These are phyloP conservation scores for Amblyopsis hoosieri DNA, from an alignment of 2,797 vertebrate genomes.

Conservation along the genomic window DNA sequence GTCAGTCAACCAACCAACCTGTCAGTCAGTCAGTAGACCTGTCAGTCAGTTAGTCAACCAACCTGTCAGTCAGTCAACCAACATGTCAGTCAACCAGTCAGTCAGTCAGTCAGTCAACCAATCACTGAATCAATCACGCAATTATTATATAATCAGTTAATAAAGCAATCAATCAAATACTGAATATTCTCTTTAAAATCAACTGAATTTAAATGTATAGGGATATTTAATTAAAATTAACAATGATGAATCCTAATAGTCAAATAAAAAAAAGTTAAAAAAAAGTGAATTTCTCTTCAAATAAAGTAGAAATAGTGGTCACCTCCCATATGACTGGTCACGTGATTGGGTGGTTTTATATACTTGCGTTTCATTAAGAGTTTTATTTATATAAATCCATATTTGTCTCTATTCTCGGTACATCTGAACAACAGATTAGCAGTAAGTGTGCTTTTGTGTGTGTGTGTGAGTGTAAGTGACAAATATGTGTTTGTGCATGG, in stretches of 20 bases:
- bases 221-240: too few relatives aligned
- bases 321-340: neutral
- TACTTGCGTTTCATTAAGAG: neutral
- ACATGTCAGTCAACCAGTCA: too few relatives aligned
- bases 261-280: neutral
- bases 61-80: too few relatives aligned
- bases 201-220: too few relatives aligned
- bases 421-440: slow-evolving; percentile 82
- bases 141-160: neutral
- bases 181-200: too few relatives aligned
- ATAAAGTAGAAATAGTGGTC: neutral
- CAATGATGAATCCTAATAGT: too few relatives aligned
- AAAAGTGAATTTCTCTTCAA: slow-evolving; percentile 36
- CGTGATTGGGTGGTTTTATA: neutral
- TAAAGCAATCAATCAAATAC: neutral
- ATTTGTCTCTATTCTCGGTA: slow-evolving; percentile 55
- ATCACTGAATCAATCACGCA: too few relatives aligned
- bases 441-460: slow-evolving; percentile 74
- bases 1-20: too few relatives aligned
- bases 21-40: too few relatives aligned
- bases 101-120: too few relatives aligned
- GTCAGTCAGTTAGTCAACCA: too few relatives aligned
- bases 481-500: neutral
- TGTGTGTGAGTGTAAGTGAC: neutral
- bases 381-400: slow-evolving; percentile 1